Percentiles rank a stretch among this genome's conserved stretches.
phyloP scores from a whole-genome alignment of 2,888 invertebrate genomes.

The Sinotaia quadrata region DNA sequence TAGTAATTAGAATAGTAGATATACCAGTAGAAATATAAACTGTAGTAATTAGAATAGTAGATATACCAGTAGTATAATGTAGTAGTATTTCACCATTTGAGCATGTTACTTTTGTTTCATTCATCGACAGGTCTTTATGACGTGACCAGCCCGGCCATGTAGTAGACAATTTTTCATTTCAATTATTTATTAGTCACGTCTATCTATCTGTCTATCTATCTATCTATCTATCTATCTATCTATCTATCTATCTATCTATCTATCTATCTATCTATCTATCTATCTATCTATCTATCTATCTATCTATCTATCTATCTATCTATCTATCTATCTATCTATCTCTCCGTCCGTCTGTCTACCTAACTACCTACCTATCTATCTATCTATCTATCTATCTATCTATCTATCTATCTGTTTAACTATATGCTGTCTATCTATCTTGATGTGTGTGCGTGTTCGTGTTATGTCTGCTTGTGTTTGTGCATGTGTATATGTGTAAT shows the following conservation, averaged over 20 bases:
- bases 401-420: constrained; percentile 4
- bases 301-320: constrained; percentile 1
- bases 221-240: constrained; percentile 14
- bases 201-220: constrained; percentile 7
- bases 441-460: neutral
- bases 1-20: too few relatives aligned
- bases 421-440: neutral
- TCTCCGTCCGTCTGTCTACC: neutral
- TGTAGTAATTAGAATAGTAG: too few relatives aligned
- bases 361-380: neutral
- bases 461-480: neutral
- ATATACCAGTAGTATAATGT: too few relatives aligned
- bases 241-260: constrained; percentile 4
- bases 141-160: too few relatives aligned
- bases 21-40: too few relatives aligned
- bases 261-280: neutral
- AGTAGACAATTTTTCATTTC: too few relatives aligned
- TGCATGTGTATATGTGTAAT: neutral
- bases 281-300: constrained; percentile 10
- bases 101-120: too few relatives aligned
- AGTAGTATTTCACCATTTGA: too few relatives aligned
- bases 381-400: constrained; percentile 16
- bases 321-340: neutral
- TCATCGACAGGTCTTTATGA: too few relatives aligned
- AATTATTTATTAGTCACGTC: neutral